These are phyloP conservation scores for Chaetodon trifasciatus DNA, from an alignment of 2,797 vertebrate species.

Conservation along the genomic window DNA sequence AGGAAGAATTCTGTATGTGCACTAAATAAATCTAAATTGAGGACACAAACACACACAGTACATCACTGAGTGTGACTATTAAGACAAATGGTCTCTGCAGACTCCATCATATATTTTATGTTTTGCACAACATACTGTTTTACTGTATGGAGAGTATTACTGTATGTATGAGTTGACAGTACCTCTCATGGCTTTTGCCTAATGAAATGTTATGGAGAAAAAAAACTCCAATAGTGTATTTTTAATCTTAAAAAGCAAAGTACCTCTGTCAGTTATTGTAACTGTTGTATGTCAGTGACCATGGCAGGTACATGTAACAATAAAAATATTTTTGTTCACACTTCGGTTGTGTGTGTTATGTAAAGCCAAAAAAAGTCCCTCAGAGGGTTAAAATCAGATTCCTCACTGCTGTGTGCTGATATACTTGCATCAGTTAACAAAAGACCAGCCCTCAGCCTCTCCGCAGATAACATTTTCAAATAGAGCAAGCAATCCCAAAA, in stretches of 20 bases:
- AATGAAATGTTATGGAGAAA: constrained; percentile 47
- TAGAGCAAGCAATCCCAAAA: constrained; percentile 39
- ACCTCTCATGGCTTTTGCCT: constrained; percentile 30
- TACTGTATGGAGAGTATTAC: constrained; percentile 36
- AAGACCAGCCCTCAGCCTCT: constrained; percentile 7
- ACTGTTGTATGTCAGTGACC: constrained; percentile 66
- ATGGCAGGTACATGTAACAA: constrained; percentile 71
- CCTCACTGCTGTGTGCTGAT: not conserved
- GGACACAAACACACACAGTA: not conserved
- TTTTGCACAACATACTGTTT: constrained; percentile 47
- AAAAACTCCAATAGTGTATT: constrained; percentile 48
- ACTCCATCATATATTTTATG: constrained; percentile 35
- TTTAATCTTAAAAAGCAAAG: constrained; percentile 48
- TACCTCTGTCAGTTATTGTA: constrained; percentile 60
- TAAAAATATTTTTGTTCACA: constrained; percentile 83
- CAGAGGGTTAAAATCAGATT: constrained; percentile 4
- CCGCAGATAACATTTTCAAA: constrained; percentile 42
- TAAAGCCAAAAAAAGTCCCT: not conserved
- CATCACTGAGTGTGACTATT: not conserved
- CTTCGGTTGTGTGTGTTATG: constrained; percentile 41
- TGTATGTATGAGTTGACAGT: constrained; percentile 37
- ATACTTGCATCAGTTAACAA: constrained; percentile 40
- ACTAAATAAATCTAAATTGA: constrained; percentile 4
- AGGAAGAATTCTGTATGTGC: not conserved
- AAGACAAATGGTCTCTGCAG: constrained; percentile 4